Evolutionary conservation across 2,888 invertebrate genomes (phyloP).

Genomic region (Mechanitis mazaeus): DNA sequence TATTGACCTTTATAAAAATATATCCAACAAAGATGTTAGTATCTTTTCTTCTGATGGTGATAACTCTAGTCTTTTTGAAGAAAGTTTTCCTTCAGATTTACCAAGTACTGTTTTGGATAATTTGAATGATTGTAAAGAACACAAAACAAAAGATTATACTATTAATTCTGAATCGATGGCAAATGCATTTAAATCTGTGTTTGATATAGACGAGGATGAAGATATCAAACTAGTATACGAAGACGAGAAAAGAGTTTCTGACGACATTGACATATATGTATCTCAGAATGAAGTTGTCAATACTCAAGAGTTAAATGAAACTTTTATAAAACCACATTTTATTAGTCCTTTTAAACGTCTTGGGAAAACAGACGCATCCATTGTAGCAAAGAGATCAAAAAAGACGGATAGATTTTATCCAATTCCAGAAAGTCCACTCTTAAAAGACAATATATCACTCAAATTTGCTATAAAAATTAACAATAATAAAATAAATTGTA

Average conservation of each 20-base stretch:
- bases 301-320: slow-evolving; percentile 40
- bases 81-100: slow-evolving; percentile 74
- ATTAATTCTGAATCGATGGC: slow-evolving; percentile 49
- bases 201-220: slow-evolving; percentile 51
- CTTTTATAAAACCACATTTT: slow-evolving; percentile 37
- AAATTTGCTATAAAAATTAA: slow-evolving; percentile 31
- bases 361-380: slow-evolving; percentile 26
- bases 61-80: slow-evolving; percentile 76
- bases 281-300: slow-evolving; percentile 43
- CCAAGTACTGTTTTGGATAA: slow-evolving; percentile 65
- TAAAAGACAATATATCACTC: slow-evolving; percentile 35
- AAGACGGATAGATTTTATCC: slow-evolving; percentile 20
- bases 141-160: slow-evolving; percentile 30
- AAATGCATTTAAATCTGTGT: slow-evolving; percentile 52
- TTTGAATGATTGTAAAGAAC: slow-evolving; percentile 31
- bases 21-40: slow-evolving; percentile 54
- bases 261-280: slow-evolving; percentile 17
- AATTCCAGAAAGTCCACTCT: not conserved
- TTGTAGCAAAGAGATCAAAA: slow-evolving; percentile 37
- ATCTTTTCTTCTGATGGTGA: slow-evolving; percentile 67
- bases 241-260: slow-evolving; percentile 39
- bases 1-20: slow-evolving; percentile 32
- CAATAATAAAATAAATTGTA: slow-evolving; percentile 35
- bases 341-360: slow-evolving; percentile 49
- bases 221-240: slow-evolving; percentile 63